A percentile compares a stretch with the other conserved stretches of the same genome.
Conservation (phyloP, 2,113 vertebrate species). For the Pyrgilauda ruficollis region DNA sequence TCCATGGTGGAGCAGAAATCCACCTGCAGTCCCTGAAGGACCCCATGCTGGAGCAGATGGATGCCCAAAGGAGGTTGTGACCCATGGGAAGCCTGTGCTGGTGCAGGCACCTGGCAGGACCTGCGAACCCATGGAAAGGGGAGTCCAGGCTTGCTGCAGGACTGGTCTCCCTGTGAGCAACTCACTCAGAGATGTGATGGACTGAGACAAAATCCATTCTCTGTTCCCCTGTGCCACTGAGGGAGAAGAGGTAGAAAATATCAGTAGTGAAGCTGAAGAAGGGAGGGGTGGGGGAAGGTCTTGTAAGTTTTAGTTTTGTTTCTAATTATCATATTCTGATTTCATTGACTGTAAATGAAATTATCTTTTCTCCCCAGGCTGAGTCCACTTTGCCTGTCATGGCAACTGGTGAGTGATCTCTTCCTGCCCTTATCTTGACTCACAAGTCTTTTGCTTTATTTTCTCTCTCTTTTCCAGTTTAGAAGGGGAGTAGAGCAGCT, state of each 20-base stretch:
- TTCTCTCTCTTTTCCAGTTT: neutral
- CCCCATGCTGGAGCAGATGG: neutral
- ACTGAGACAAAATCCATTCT: neutral
- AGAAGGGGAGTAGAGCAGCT: neutral
- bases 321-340: neutral
- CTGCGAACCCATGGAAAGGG: neutral
- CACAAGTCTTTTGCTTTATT: neutral
- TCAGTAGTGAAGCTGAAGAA: neutral
- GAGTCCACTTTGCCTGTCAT: neutral
- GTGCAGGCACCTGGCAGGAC: neutral
- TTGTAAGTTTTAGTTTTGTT: neutral
- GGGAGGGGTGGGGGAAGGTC: fast-evolving
- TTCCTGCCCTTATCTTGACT: neutral
- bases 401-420: neutral
- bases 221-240: neutral
- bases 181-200: neutral
- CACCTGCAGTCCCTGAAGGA: neutral
- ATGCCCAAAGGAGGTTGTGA: neutral
- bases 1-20: neutral
- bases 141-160: neutral
- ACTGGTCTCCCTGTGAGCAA: no score
- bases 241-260: neutral
- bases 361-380: neutral
- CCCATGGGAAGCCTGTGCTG: neutral
- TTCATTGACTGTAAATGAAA: neutral